These are phyloP conservation scores for Luperina testacea DNA, from an alignment of 2,888 invertebrate species.

Conservation along the genomic window DNA sequence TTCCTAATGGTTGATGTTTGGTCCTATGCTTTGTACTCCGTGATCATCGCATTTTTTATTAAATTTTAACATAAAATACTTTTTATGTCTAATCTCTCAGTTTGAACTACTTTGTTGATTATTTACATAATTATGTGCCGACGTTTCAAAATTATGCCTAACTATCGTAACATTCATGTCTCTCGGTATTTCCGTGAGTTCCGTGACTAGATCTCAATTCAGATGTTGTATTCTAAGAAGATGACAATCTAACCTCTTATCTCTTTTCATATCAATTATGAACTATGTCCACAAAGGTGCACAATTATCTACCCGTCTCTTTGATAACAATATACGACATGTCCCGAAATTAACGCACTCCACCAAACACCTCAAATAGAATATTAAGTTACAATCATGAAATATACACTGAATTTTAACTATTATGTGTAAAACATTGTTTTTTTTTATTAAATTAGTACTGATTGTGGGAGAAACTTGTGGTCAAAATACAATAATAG, in stretches of 20 bases:
- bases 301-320: neutral
- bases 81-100: neutral
- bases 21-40: neutral
- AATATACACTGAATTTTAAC: no score
- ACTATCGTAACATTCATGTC: neutral
- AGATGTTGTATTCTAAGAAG: slow-evolving; percentile 5
- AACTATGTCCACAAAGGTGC: neutral
- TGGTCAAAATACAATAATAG: no score
- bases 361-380: no score
- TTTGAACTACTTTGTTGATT: neutral
- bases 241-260: slow-evolving; percentile 30
- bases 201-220: slow-evolving; percentile 14
- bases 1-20: neutral
- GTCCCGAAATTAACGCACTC: no score
- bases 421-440: no score
- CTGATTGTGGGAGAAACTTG: no score
- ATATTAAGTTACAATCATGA: no score
- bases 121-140: neutral
- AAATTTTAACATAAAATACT: neutral
- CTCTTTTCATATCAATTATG: neutral
- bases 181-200: slow-evolving; percentile 26
- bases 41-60: neutral
- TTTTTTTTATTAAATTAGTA: no score
- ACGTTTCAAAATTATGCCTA: neutral
- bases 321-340: neutral